Base-by-base conservation (phyloP, 2,113 vertebrate species). In the Lamprotornis superbus region DNA sequence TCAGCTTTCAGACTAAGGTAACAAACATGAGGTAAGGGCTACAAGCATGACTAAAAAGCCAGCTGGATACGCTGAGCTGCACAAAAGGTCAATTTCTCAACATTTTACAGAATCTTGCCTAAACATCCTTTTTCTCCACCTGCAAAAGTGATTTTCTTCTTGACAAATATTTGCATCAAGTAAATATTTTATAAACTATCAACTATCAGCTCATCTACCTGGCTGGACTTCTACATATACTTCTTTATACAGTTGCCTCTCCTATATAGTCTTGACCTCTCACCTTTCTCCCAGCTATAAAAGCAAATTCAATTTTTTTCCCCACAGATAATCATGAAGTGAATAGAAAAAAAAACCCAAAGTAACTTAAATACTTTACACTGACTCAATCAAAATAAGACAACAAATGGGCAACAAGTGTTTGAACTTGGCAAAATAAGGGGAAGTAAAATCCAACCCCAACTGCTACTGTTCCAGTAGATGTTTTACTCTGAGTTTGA, bases 21-120 rank as follows among this genome's bases (percentile, higher is more conserved):
- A 82, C 63, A 86, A 85, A 89, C 76, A 90, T 80, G 90, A 93
- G 60, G 55, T 90, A 95, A 96, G 22, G 47, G 60, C 56, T 85
- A 86, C 68, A 44, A 31, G 30, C 22, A 53, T 87, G 68, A 75
- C 56, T 84, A 65, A 92, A 89, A 88, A 42, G 33, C 60, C 90
- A 94, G 76, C 65, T 73, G 83, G 76, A 33, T 79, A 64, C 0
- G 0, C 31, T 2, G 5, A 83, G 39, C 40, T 76, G 67, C 50
- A 84, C 61, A 90, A 83, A 25, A 95, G n/a, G 65, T 81, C 79
- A 69, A 8, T 24, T 87, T 68, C 65, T 50, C 56, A 77, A 31
- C 30, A 74, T 37, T 78, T 82, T 52, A 95, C 53, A 83, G 37
- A 35, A 71, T 86, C 65, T 80, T 80, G 49, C 44, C 94, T 37